Evolutionary conservation across 35 echinoderm and acorn worm genomes (phyloP), one percentile per base, ranked within the genome.

Genomic region (Holothuria glaberrima): DNA sequence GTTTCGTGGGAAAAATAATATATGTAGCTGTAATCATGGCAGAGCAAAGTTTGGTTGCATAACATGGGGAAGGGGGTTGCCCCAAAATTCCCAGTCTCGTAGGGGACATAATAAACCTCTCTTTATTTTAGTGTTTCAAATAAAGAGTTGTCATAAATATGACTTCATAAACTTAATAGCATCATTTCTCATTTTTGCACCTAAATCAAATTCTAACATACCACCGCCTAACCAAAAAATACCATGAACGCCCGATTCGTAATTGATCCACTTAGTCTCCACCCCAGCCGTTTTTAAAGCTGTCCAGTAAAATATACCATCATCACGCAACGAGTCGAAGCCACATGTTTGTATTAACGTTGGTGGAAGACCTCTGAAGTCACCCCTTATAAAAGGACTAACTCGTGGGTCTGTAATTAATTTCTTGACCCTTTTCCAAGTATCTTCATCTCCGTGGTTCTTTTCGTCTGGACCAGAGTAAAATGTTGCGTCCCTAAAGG

Each of bases 271-370:
- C 17, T 63, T 67, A 27, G 68, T 59, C 20, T 68, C 58, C 3
- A 97, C 92, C 4, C 81, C 71, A 32, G 76, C 92, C 45, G 71
- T 38, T 62, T 92, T 68, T 56, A 97, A 58, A 41, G 89, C 75
- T 56, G 68, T 35, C 20, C 52, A 81, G 65, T 94, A 94, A 13
- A 97, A 86, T 24, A 97, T 89, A 1, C 95, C 95, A 45, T 97
- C 95, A 41, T 97, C 95, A 12, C 95, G 89, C 3, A 97, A 38
- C 4, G 56, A 71, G 68, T 97, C 95, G 36, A 94, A 89, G 58
- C 83, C 86, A 44, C 92, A 88, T 9, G 95, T 97, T 38, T 75
- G 59, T 16, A 97, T 90, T 26, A 91, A 94, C 5, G 95, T 80
- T 7, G 75, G 57, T 17, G 95, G 95, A 1, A 97, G 71, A 22